These are phyloP conservation scores for Euura saliciscinereae DNA, from an alignment of 1,140 invertebrate species.

Conservation along the genomic window DNA sequence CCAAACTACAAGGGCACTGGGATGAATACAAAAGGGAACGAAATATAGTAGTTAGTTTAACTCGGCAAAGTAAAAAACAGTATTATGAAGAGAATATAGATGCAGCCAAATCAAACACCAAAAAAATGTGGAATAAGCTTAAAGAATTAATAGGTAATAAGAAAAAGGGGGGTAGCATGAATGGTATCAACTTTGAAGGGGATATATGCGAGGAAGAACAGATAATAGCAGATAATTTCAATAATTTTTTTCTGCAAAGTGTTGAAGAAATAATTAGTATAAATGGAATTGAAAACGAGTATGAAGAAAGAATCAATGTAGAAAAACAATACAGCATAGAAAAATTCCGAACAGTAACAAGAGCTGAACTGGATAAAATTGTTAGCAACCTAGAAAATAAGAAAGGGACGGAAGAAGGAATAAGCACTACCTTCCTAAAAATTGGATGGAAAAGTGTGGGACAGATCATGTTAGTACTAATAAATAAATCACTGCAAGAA, in stretches of 20 bases:
- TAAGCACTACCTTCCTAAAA: background rate
- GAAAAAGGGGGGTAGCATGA: background rate
- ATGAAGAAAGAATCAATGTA: background rate
- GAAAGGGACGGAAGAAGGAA: background rate
- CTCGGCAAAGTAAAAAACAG: background rate
- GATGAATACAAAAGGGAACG: background rate
- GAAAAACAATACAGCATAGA: background rate
- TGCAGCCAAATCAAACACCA: background rate
- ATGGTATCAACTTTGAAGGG: background rate
- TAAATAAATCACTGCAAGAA: background rate
- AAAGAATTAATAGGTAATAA: background rate
- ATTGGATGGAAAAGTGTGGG: background rate
- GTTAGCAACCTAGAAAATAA: background rate
- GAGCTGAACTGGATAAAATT: background rate
- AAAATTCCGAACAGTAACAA: background rate
- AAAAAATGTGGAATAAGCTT: slow-evolving; percentile 1
- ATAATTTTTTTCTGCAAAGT: background rate
- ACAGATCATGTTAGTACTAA: background rate
- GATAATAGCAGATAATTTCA: slow-evolving; percentile 10
- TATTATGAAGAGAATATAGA: slow-evolving; percentile 8
- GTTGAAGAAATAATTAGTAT: slow-evolving; percentile 7
- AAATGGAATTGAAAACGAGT: background rate
- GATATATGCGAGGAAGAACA: background rate
- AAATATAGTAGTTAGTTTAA: background rate
- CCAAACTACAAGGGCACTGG: background rate